phyloP scores from a whole-genome alignment of 2,113 vertebrate genomes.

The Lanius ludovicianus region DNA sequence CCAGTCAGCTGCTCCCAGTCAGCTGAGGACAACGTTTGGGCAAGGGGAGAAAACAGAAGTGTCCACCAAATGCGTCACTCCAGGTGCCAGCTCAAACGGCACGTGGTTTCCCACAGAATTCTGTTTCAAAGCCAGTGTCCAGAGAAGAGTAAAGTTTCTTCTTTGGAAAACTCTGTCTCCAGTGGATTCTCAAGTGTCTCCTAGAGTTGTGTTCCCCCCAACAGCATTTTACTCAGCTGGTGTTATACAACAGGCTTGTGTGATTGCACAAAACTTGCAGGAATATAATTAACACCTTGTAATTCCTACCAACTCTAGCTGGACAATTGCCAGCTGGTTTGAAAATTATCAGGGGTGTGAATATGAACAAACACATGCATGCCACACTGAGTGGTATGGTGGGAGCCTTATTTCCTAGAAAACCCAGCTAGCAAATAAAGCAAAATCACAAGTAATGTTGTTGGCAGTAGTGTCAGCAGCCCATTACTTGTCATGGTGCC shows the following conservation, averaged over 20 bases:
- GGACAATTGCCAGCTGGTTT: background rate
- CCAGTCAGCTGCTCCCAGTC: background rate
- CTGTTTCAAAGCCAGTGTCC: constrained; percentile 22
- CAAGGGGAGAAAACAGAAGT: background rate
- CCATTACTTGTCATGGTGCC: background rate
- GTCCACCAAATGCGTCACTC: constrained; percentile 42
- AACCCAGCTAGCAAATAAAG: background rate
- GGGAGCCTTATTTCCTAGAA: background rate
- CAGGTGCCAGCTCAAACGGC: constrained; percentile 24
- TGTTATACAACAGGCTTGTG: background rate
- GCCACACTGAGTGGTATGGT: background rate
- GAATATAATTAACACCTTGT: background rate
- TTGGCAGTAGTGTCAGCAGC: background rate
- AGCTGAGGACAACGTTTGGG: no score
- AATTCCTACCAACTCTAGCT: background rate
- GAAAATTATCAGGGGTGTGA: background rate
- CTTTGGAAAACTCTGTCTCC: constrained; percentile 2
- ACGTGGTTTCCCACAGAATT: constrained; percentile 45
- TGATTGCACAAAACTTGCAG: background rate
- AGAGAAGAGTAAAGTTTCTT: constrained; percentile 34
- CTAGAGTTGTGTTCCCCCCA: background rate
- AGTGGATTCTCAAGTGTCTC: constrained; percentile 21
- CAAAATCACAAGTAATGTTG: background rate
- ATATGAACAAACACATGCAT: background rate
- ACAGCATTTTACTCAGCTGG: background rate